Evolutionary conservation across 2,888 invertebrate species (phyloP).

Genomic region (Hyposoter didymator): DNA sequence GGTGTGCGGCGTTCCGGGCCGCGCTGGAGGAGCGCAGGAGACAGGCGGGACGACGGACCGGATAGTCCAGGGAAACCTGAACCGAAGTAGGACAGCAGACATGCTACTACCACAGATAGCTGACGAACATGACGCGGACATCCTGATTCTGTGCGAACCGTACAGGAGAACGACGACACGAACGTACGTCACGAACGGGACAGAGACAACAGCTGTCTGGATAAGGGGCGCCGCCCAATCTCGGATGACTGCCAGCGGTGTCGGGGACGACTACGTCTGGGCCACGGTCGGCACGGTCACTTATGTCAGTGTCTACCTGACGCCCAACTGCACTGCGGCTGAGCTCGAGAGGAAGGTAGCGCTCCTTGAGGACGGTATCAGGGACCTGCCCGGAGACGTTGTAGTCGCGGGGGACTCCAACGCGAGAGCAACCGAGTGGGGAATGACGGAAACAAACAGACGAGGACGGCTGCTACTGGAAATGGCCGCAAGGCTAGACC

Average conservation of each 20-base stretch:
- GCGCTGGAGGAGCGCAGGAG: slow-evolving; percentile 48
- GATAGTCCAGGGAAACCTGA: slow-evolving; percentile 25
- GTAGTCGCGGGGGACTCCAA: slow-evolving; percentile 59
- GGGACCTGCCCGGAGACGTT: slow-evolving; percentile 28
- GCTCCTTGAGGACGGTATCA: neutral
- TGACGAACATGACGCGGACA: neutral
- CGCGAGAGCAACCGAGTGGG: slow-evolving; percentile 59
- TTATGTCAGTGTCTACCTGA: slow-evolving; percentile 52
- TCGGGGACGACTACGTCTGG: slow-evolving; percentile 42
- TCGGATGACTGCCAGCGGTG: neutral
- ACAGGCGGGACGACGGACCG: neutral
- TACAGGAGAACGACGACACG: neutral
- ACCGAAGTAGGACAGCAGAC: slow-evolving; percentile 18
- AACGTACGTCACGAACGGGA: neutral
- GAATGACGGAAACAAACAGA: slow-evolving; percentile 66
- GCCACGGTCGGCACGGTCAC: slow-evolving; percentile 18
- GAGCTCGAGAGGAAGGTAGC: slow-evolving; percentile 47
- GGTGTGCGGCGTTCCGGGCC: slow-evolving; percentile 50
- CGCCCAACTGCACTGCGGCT: slow-evolving; percentile 51
- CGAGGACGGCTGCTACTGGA: slow-evolving; percentile 65
- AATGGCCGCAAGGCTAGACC: slow-evolving; percentile 53
- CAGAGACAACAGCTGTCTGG: neutral
- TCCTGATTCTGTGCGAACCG: neutral
- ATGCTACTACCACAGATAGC: slow-evolving; percentile 6
- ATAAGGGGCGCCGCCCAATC: neutral